phyloP scores from a whole-genome alignment of 2,888 invertebrate genomes.

The Drosophila paracracens region DNA sequence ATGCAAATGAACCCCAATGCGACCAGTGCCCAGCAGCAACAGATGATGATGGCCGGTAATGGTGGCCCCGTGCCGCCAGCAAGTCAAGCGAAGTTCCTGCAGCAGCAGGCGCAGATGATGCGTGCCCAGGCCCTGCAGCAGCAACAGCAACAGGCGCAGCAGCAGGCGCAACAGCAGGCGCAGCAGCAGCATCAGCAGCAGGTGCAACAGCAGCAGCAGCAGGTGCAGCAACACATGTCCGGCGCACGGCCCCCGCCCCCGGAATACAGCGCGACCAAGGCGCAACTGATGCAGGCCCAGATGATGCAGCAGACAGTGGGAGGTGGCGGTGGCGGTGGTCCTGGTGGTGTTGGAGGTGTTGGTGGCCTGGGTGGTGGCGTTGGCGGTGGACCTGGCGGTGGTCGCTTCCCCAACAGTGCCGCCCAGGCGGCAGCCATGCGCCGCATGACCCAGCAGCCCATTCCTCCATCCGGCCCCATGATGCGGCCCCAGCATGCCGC shows the following conservation, averaged over 20 bases:
- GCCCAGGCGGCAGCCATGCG: conserved; percentile 87
- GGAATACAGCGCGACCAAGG: conserved; percentile 90
- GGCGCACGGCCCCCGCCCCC: conserved; percentile 91
- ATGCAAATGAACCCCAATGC: conserved; percentile 79
- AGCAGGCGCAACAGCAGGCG: conserved; percentile 87
- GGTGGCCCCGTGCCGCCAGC: conserved; percentile 77
- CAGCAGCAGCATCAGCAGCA: conserved; percentile 81
- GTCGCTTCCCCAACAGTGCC: conserved; percentile 86
- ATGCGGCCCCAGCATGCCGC: conserved; percentile 88
- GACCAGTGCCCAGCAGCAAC: conserved; percentile 52
- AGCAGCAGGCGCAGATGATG: conserved; percentile 89
- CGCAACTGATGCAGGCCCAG: conserved; percentile 86
- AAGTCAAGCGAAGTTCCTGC: conserved; percentile 88
- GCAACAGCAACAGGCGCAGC: conserved; percentile 84
- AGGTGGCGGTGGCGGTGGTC: conserved; percentile 82
- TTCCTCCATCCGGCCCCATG: conserved; percentile 90
- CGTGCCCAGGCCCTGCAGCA: conserved; percentile 83
- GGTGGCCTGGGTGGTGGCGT: conserved; percentile 81
- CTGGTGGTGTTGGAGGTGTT: conserved; percentile 81
- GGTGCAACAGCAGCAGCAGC: conserved; percentile 87
- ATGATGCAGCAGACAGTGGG: conserved; percentile 86
- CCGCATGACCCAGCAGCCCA: conserved; percentile 89
- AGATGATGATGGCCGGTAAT: conserved; percentile 76
- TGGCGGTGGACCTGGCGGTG: conserved; percentile 82
- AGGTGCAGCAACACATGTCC: conserved; percentile 87